phyloP scores from a whole-genome alignment of 1,140 invertebrate species.

The Bombus consobrinus region DNA sequence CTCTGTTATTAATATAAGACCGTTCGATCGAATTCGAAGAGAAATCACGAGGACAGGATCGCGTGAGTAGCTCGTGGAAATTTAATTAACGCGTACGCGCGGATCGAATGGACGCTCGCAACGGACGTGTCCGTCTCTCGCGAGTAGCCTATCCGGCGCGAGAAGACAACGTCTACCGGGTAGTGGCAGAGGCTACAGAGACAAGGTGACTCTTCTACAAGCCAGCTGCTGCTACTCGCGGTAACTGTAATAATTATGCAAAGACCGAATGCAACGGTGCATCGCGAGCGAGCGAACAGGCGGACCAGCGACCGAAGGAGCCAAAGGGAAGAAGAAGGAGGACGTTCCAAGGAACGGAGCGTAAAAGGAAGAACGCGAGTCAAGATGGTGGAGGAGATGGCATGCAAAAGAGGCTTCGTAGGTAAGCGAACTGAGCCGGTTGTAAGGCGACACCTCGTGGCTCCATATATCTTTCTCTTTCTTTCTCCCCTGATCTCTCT shows the following conservation, averaged over 20 bases:
- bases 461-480: constrained; percentile 74
- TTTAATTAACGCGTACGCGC: constrained; percentile 75
- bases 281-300: constrained; percentile 59
- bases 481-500: constrained; percentile 56
- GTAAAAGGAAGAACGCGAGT: constrained; percentile 74
- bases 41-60: constrained; percentile 38
- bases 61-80: constrained; percentile 61
- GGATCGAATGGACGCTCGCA: not conserved
- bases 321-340: constrained; percentile 57
- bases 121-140: not conserved
- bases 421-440: constrained; percentile 82
- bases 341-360: constrained; percentile 67
- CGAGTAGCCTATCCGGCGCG: not conserved
- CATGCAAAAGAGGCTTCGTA: constrained; percentile 82
- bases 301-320: constrained; percentile 12
- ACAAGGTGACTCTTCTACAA: constrained; percentile 58
- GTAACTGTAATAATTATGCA: constrained; percentile 82
- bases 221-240: constrained; percentile 73
- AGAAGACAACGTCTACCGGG: constrained; percentile 21
- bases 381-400: constrained; percentile 82
- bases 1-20: not conserved
- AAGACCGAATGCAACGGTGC: constrained; percentile 78
- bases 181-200: constrained; percentile 22
- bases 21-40: no score
- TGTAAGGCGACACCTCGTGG: constrained; percentile 82